Percentiles rank a stretch among this genome's conserved stretches.
phyloP scores from a whole-genome alignment of 1,140 invertebrate genomes.

The Drosophila bipectinata region DNA sequence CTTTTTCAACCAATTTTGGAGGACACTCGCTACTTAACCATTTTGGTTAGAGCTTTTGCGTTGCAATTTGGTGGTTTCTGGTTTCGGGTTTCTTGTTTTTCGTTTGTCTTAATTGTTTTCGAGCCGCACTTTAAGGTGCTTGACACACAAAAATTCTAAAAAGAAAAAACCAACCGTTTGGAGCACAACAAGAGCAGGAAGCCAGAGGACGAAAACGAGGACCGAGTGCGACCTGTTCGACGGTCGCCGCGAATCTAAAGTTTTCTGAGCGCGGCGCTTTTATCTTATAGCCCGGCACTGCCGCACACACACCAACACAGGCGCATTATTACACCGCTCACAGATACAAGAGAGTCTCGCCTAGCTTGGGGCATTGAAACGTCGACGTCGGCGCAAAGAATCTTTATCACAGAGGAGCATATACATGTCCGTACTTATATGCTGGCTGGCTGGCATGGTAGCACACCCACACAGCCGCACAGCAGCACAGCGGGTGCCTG shows the following conservation, averaged over 20 bases:
- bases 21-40: neutral
- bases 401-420: conserved; percentile 9
- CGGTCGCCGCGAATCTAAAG: conserved; percentile 74
- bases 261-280: conserved; percentile 55
- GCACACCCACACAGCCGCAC: conserved; percentile 1
- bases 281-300: conserved; percentile 62
- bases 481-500: conserved; percentile 49
- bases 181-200: conserved; percentile 10
- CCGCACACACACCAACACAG: conserved; percentile 2
- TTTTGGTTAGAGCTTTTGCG: conserved; percentile 1
- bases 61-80: conserved; percentile 16
- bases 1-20: no score
- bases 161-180: conserved; percentile 23
- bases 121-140: conserved; percentile 39
- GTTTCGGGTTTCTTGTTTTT: conserved; percentile 16
- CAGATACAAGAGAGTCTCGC: conserved; percentile 3
- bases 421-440: conserved; percentile 1
- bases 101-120: neutral
- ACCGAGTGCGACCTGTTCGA: conserved; percentile 58
- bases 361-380: conserved; percentile 19
- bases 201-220: conserved; percentile 14
- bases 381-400: conserved; percentile 66
- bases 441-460: neutral
- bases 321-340: conserved; percentile 2
- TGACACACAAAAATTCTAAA: conserved; percentile 31